These are phyloP conservation scores for Nineta flava DNA, from an alignment of 2,888 invertebrate genomes.

Conservation along the genomic window DNA sequence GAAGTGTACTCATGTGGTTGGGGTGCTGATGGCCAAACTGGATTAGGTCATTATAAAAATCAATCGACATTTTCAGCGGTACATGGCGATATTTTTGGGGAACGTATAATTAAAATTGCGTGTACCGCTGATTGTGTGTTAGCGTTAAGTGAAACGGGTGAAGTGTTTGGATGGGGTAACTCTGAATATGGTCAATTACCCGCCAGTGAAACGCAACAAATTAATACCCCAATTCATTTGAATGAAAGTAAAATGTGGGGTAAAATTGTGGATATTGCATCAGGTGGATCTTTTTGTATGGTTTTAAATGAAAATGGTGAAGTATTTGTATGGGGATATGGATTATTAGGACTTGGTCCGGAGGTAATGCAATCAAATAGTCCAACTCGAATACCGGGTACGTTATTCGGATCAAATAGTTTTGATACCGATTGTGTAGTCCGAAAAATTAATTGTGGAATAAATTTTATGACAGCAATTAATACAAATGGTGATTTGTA, in stretches of 20 bases:
- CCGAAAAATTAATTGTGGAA: conserved; percentile 49
- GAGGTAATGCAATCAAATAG: conserved; percentile 42
- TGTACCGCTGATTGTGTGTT: conserved; percentile 75
- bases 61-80: conserved; percentile 41
- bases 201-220: conserved; percentile 43
- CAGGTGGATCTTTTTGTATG: conserved; percentile 77
- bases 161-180: conserved; percentile 95
- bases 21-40: conserved; percentile 93
- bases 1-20: conserved; percentile 80
- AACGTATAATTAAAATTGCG: conserved; percentile 66
- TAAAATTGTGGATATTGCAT: conserved; percentile 60
- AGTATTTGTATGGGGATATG: conserved; percentile 89
- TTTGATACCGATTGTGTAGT: conserved; percentile 57
- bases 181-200: conserved; percentile 81
- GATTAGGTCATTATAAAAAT: conserved; percentile 50
- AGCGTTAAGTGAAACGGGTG: conserved; percentile 76
- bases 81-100: conserved; percentile 67
- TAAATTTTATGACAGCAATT: conserved; percentile 64
- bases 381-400: conserved; percentile 60
- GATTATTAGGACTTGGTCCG: conserved; percentile 81
- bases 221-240: conserved; percentile 52
- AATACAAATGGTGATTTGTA: conserved; percentile 73
- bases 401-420: conserved; percentile 74
- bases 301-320: conserved; percentile 66
- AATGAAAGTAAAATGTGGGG: conserved; percentile 49